Base-by-base conservation (phyloP, 2,888 invertebrate genomes). In the Eutolmus rufibarbis region DNA sequence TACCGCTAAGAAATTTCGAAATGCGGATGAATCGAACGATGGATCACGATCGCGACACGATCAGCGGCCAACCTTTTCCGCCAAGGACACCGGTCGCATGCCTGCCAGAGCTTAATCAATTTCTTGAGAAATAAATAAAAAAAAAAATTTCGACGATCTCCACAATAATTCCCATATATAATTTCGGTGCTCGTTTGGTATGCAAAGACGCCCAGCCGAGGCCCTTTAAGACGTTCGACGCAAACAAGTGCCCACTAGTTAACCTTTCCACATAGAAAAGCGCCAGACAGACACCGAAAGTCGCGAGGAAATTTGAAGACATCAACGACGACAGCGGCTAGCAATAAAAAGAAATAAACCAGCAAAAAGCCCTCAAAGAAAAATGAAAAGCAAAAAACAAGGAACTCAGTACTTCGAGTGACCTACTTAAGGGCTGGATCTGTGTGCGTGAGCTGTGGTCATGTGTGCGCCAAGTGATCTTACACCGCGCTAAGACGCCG, bases 401-500 rank as follows among this genome's bases (percentile, higher is more conserved):
- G 76, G 76, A 76, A 76, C 76, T 76, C 31, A 19, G 76, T 76
- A 76, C 76, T 76, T n/a, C n/a, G 34, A 37, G 34, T 82, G 82
- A 82, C 82, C 82, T 82, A 82, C 56, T 51, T 82, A 56, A 34
- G 82, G 82, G 82, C 79, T 31, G n/a, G 14, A 56, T 16, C 5
- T 82, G 82, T 82, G 34, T 82, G 82, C 37, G 82, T 37, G 12
- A 37, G 31, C 82, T 34, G 7, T 34, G 12, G 9, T 19, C 43
- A 77, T 77, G 76, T 37, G 19, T 77, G 76, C 28, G 19, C 14
- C 12, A 12, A 66, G 28, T 28, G 66, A 57, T 57, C 66, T 66
- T n/a, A 43, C 9, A 43, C 3, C 43, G 57, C 23, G 23, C 66
- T 23, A 66, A 66, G 66, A 66, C 66, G 19, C 23, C 28, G 66